Base-by-base conservation (phyloP, 1,140 invertebrate species). In the Lethocerus indicus region DNA sequence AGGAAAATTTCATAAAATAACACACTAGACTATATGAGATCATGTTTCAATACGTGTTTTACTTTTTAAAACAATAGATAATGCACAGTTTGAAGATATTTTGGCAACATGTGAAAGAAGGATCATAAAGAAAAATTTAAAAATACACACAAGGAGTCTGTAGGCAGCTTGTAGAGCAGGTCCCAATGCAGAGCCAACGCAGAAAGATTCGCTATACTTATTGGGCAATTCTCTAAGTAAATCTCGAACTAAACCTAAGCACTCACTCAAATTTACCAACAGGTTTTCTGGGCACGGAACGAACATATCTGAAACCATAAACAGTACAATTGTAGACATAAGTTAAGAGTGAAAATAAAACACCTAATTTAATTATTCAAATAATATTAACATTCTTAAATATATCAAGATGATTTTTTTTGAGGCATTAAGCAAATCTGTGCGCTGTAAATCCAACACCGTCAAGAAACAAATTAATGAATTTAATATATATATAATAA, bases 91-190 rank as follows among this genome's bases (percentile, higher is more conserved):
- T n/a, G n/a, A n/a, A n/a, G n/a, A n/a, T n/a, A n/a, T n/a, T n/a
- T n/a, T n/a, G n/a, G n/a, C n/a, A n/a, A n/a, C n/a, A n/a, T n/a
- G n/a, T n/a, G n/a, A n/a, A n/a, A n/a, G n/a, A n/a, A n/a, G n/a
- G n/a, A n/a, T n/a, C n/a, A n/a, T n/a, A n/a, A n/a, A n/a, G n/a
- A n/a, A n/a, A n/a, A n/a, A n/a, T 32, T 43, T 51, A 49, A 16
- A 40, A 36, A 35, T 37, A 53, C 56, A 64, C 61, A 88, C 86
- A 76, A 93, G 83, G 52, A 98, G 69, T 72, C 95, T 93, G 57
- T 81, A 84, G 20, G 87, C 91, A 44, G 86, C 87, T 64, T 92
- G 87, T 14, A 98, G 67, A 1, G 92, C 94, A 24, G 92, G 79
- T 1, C 95, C 95, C 1, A 98, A 66, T 6, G 90, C 89, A 59